phyloP scores from a whole-genome alignment of 2,797 vertebrate species.

The Phoxinus dragarum region DNA sequence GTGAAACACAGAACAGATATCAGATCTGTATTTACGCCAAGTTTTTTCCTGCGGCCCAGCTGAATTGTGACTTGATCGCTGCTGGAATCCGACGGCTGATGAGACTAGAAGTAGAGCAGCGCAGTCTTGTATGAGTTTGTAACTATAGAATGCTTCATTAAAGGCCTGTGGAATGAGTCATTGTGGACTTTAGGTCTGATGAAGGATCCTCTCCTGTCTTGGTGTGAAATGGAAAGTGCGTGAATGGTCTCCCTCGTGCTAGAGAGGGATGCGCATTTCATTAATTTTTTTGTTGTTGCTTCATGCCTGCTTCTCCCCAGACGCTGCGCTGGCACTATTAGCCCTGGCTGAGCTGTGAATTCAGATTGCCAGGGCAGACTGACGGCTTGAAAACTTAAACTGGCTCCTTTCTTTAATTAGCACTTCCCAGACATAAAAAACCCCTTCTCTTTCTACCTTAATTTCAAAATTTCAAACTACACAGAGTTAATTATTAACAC shows the following conservation, averaged over 20 bases:
- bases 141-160: background rate
- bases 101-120: background rate
- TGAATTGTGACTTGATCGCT: background rate
- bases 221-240: conserved; percentile 45
- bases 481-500: conserved; percentile 75
- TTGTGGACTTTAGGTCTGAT: conserved; percentile 64
- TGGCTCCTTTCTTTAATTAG: conserved; percentile 32
- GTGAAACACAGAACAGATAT: conserved; percentile 70
- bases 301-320: conserved; percentile 37
- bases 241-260: conserved; percentile 27
- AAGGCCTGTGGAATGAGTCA: conserved; percentile 11
- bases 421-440: conserved; percentile 59
- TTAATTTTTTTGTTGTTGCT: conserved; percentile 33
- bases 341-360: conserved; percentile 30
- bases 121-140: background rate
- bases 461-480: conserved; percentile 74
- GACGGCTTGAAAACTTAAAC: conserved; percentile 26
- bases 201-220: conserved; percentile 22
- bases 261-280: conserved; percentile 15
- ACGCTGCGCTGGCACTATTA: conserved; percentile 15
- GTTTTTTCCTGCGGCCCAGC: background rate
- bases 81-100: background rate
- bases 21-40: conserved; percentile 7
- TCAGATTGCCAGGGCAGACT: conserved; percentile 36
- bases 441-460: conserved; percentile 65